Base-by-base conservation (phyloP, 2,113 vertebrate species). In the Tragelaphus strepsiceros region DNA sequence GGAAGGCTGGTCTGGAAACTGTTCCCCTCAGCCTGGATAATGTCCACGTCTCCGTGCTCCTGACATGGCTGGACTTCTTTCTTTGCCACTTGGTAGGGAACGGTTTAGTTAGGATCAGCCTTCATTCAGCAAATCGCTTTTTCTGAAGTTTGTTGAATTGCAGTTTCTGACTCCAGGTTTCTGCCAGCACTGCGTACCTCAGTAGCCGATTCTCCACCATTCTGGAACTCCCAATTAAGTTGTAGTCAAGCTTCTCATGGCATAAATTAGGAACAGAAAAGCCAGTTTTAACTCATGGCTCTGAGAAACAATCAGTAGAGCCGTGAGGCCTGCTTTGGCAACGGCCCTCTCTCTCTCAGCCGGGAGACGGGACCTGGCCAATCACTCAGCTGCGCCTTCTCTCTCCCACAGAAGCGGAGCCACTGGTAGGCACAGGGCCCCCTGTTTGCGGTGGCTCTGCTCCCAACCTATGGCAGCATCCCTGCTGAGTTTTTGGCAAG, bases 211-310 rank as follows among this genome's bases (percentile, higher is more conserved):
- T 98, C 98, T 81, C 81, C 85, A 96, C 83, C 43, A 28, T 90
- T 96, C 96, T 51, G 89, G 96, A 97, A 95, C 98, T 98, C 98
- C 97, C 97, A 90, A 87, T 98, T 98, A 98, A 98, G 98, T 97
- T 97, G 97, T 95, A 98, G 95, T 97, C 92, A 98, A 98, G 98
- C 97, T 56, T 96, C 97, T 62, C 39, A 17, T 96, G 97, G 98
- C 98, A 98, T 98, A 98, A 98, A 98, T 98, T 98, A 98, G 98
- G 98, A 98, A 98, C 95, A 98, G 98, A 98, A 98, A 91, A 98
- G 95, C 94, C 96, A 96, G 95, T 97, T 98, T 97, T 96, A 98
- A 98, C 94, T 97, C 97, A 95, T 2, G 11, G 89, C 95, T 98
- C 97, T 97, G 97, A 98, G 98, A 98, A 97, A 88, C 84, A 97